phyloP scores from a whole-genome alignment of 1,140 invertebrate species.

The Drosophila funebris region DNA sequence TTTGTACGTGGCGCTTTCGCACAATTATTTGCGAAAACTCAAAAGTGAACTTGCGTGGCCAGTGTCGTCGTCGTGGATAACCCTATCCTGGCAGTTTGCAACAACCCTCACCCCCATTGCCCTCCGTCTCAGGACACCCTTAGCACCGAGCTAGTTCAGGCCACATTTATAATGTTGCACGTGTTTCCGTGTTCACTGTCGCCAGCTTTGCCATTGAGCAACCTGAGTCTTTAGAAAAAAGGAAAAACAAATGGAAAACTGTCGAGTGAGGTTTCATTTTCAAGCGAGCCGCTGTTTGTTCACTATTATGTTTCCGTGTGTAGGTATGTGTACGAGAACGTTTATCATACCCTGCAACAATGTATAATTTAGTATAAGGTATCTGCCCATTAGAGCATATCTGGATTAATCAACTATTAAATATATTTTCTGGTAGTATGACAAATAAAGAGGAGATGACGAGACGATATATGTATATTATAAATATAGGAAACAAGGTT shows the following conservation, averaged over 20 bases:
- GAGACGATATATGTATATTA: too few species aligned
- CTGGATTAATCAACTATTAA: too few species aligned
- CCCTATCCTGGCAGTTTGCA: not conserved
- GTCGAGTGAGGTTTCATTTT: slow-evolving; percentile 66
- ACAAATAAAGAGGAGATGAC: too few species aligned
- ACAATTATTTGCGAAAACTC: slow-evolving; percentile 50
- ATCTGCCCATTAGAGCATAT: too few species aligned
- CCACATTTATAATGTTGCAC: slow-evolving; percentile 58
- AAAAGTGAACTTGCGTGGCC: slow-evolving; percentile 29
- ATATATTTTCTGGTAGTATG: too few species aligned
- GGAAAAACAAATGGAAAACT: slow-evolving; percentile 25
- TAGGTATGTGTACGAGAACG: too few species aligned
- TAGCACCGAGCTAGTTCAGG: not conserved
- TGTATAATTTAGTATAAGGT: too few species aligned
- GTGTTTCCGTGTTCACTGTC: slow-evolving; percentile 61
- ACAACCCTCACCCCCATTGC: not conserved
- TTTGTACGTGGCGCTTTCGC: slow-evolving; percentile 37
- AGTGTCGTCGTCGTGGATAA: slow-evolving; percentile 6
- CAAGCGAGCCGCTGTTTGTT: slow-evolving; percentile 55
- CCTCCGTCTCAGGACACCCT: not conserved
- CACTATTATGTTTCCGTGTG: slow-evolving; percentile 19
- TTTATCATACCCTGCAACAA: too few species aligned
- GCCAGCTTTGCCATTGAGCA: slow-evolving; percentile 51
- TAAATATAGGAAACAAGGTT: too few species aligned
- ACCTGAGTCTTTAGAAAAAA: slow-evolving; percentile 55